A percentile compares a stretch with the other conserved stretches of the same genome.
phyloP scores from a whole-genome alignment of 2,113 vertebrate species.

The Gavia stellata region DNA sequence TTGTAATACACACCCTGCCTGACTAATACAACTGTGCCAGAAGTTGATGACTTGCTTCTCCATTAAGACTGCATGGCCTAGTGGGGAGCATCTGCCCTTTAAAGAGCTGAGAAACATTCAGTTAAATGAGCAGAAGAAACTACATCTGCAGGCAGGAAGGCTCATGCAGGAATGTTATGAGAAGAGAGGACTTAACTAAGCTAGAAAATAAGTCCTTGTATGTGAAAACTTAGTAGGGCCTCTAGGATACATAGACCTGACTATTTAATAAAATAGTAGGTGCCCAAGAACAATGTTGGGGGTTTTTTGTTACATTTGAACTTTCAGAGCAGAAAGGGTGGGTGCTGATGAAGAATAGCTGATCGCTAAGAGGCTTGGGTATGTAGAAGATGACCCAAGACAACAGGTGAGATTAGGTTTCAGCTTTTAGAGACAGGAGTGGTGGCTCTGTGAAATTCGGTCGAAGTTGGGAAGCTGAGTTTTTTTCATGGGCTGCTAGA shows the following conservation, averaged over 20 bases:
- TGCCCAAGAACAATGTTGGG: neutral
- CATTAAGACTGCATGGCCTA: neutral
- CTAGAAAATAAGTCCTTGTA: neutral
- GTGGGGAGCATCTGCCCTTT: neutral
- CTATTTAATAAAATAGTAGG: neutral
- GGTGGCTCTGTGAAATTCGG: neutral
- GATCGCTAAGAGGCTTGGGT: neutral
- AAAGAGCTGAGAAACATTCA: neutral
- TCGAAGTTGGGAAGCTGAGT: neutral
- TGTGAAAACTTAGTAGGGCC: neutral
- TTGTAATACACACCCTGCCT: neutral
- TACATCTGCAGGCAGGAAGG: neutral
- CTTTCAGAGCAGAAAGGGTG: neutral
- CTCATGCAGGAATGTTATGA: neutral
- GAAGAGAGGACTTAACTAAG: neutral
- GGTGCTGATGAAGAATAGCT: neutral
- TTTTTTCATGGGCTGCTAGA: neutral
- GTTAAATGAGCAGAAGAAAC: neutral
- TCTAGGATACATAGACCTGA: neutral
- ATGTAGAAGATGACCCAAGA: neutral
- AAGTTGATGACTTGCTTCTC: neutral
- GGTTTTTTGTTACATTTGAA: neutral
- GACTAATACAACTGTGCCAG: neutral
- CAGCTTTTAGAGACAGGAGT: neutral
- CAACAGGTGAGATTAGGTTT: neutral